A percentile compares a stretch with the other conserved stretches of the same genome.
Evolutionary conservation across 2,797 vertebrate genomes (phyloP).

Genomic region (Onychomys torridus): DNA sequence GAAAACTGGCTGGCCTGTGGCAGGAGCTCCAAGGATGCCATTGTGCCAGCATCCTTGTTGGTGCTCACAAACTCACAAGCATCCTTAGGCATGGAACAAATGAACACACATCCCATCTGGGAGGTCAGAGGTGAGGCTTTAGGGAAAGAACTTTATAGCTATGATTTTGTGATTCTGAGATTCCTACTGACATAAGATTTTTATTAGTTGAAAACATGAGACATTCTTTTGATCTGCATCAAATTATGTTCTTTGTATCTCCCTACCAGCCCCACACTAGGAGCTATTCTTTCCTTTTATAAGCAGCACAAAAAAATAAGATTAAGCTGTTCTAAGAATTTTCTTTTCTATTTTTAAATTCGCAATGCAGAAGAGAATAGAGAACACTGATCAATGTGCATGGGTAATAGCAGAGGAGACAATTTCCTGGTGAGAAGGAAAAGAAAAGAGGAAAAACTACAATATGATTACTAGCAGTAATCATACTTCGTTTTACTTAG

Average conservation of each 20-base stretch:
- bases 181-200: slow-evolving; percentile 76
- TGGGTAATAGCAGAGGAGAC: slow-evolving; percentile 81
- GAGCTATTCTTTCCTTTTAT: slow-evolving; percentile 82
- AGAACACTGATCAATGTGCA: slow-evolving; percentile 81
- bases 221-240: slow-evolving; percentile 82
- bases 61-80: slow-evolving; percentile 15
- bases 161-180: slow-evolving; percentile 70
- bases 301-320: slow-evolving; percentile 80
- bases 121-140: slow-evolving; percentile 64
- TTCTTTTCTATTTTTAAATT: slow-evolving; percentile 85
- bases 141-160: slow-evolving; percentile 55
- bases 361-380: slow-evolving; percentile 78
- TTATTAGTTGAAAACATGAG: slow-evolving; percentile 80
- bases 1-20: slow-evolving; percentile 7
- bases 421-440: slow-evolving; percentile 80
- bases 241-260: slow-evolving; percentile 82
- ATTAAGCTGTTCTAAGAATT: slow-evolving; percentile 84
- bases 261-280: slow-evolving; percentile 75
- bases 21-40: slow-evolving; percentile 12
- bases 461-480: slow-evolving; percentile 81
- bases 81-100: slow-evolving; percentile 50
- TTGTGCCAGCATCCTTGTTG: neutral
- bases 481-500: slow-evolving; percentile 81
- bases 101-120: slow-evolving; percentile 33
- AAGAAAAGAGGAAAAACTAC: slow-evolving; percentile 77